Conservation (phyloP, 1,140 invertebrate genomes). For the Formica exsecta region DNA sequence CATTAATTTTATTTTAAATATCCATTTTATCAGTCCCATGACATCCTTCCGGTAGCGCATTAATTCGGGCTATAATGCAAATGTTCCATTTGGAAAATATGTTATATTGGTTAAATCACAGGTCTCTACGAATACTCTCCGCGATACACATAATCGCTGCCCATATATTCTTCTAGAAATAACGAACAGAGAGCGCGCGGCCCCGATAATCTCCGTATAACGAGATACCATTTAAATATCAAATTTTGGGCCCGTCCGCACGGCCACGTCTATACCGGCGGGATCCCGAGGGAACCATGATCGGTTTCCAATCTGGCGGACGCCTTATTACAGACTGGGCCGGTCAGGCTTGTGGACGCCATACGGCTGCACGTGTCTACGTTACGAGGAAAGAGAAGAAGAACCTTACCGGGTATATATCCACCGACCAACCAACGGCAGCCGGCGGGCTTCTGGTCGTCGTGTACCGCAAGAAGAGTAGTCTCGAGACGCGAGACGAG, state of each 20-base stretch:
- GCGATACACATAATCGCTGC: background rate
- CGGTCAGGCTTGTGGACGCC: constrained; percentile 58
- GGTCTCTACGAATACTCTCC: background rate
- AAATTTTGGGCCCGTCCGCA: constrained; percentile 46
- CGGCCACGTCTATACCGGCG: background rate
- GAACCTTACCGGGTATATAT: constrained; percentile 65
- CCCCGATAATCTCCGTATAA: constrained; percentile 54
- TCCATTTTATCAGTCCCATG: background rate
- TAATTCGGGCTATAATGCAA: constrained; percentile 27
- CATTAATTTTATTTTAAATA: background rate
- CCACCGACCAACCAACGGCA: constrained; percentile 59
- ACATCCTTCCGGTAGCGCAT: background rate
- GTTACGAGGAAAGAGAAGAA: constrained; percentile 58
- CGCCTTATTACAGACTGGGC: constrained; percentile 71
- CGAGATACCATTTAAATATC: constrained; percentile 70
- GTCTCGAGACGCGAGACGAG: constrained; percentile 63
- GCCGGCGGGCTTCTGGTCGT: constrained; percentile 69
- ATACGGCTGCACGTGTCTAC: constrained; percentile 71
- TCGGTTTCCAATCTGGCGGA: constrained; percentile 77
- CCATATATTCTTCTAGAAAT: constrained; percentile 5
- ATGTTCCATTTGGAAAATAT: background rate
- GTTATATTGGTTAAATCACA: constrained; percentile 20
- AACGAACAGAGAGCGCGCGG: constrained; percentile 20
- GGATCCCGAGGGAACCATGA: constrained; percentile 60
- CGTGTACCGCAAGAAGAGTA: constrained; percentile 66